Conservation (phyloP, 2,113 vertebrate genomes). For the Eurystomus gularis region DNA sequence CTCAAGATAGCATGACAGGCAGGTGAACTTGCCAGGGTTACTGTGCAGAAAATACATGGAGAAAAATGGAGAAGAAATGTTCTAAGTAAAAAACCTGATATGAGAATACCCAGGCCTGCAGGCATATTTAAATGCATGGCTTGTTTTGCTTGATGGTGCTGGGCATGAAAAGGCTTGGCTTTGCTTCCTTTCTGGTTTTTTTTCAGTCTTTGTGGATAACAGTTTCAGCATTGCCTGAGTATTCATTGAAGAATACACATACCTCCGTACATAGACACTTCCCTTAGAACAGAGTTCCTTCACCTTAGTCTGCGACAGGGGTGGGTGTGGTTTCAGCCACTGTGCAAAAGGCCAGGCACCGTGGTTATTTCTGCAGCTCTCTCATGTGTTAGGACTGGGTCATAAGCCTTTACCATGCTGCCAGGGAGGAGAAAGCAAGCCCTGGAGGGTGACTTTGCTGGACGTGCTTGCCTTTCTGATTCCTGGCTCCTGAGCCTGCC, state of each 20-base stretch:
- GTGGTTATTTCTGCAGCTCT: not conserved
- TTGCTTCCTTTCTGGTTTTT: not conserved
- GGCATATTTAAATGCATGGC: not conserved
- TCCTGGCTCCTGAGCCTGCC: not conserved
- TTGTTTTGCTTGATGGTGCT: not conserved
- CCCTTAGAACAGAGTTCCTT: not conserved
- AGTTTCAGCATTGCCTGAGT: not conserved
- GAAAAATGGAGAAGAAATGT: not conserved
- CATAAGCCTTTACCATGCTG: not conserved
- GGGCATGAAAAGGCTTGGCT: not conserved
- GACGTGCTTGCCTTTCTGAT: not conserved
- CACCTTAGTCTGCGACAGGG: fast-evolving
- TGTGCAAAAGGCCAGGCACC: fast-evolving
- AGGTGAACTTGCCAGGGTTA: not conserved
- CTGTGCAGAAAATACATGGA: not conserved
- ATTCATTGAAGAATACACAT: not conserved
- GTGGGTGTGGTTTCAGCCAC: not conserved
- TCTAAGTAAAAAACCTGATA: not conserved
- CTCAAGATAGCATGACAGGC: not conserved
- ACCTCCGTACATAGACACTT: fast-evolving
- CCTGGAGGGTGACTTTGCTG: not conserved
- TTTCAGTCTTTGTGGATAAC: not conserved
- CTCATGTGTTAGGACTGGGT: fast-evolving
- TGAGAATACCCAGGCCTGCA: not conserved
- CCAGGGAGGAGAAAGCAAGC: not conserved